phyloP scores from a whole-genome alignment of 2,888 invertebrate species.

The Euproctis similis region DNA sequence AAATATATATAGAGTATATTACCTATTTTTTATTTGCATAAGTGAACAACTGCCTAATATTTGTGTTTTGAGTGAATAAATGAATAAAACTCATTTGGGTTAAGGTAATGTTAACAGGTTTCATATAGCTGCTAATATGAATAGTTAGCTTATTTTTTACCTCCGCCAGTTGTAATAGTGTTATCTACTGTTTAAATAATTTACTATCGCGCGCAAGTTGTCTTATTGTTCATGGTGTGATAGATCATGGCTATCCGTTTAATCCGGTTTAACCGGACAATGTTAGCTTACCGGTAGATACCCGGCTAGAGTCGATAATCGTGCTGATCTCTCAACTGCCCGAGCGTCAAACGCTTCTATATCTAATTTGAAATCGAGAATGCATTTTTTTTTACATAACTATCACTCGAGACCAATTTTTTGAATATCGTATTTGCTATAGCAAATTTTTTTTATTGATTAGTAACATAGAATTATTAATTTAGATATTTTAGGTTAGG shows the following conservation, averaged over 20 bases:
- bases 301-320: constrained; percentile 23
- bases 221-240: constrained; percentile 69
- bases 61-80: constrained; percentile 50
- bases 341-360: constrained; percentile 47
- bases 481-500: constrained; percentile 75
- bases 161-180: constrained; percentile 75
- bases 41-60: constrained; percentile 1
- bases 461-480: constrained; percentile 71
- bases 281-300: no score
- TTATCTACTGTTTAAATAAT: constrained; percentile 69
- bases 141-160: constrained; percentile 73
- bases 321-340: constrained; percentile 25
- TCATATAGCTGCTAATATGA: constrained; percentile 75
- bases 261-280: no score
- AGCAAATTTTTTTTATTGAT: constrained; percentile 66
- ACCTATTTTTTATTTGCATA: constrained; percentile 62
- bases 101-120: constrained; percentile 74
- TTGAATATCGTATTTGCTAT: constrained; percentile 67
- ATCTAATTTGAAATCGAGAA: constrained; percentile 60
- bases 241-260: constrained; percentile 74
- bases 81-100: constrained; percentile 64
- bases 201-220: constrained; percentile 72
- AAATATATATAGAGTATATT: constrained; percentile 68
- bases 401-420: constrained; percentile 73
- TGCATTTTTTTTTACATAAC: constrained; percentile 66